These are phyloP conservation scores for Ectropis grisescens DNA, from an alignment of 1,140 invertebrate species.

Conservation along the genomic window DNA sequence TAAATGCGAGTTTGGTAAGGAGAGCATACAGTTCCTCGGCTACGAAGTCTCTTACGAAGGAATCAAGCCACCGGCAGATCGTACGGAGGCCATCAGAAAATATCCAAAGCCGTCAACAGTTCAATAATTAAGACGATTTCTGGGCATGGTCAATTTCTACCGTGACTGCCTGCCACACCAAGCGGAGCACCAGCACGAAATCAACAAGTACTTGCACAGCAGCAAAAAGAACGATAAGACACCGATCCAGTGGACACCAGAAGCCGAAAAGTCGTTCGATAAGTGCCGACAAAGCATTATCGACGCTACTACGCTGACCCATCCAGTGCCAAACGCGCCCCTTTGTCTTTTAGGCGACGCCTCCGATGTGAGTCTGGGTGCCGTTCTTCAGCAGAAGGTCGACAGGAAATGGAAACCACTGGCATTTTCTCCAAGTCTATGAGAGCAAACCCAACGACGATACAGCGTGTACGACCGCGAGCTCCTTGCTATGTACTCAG, in stretches of 20 bases:
- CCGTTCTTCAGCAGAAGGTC: slow-evolving; percentile 8
- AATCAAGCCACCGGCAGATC: not conserved
- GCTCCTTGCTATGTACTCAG: slow-evolving; percentile 9
- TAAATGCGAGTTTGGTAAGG: slow-evolving; percentile 1
- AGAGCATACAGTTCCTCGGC: not conserved
- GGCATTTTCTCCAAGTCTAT: slow-evolving; percentile 9
- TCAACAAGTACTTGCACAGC: not conserved
- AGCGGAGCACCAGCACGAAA: no score
- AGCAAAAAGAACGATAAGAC: not conserved
- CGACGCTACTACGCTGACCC: no score
- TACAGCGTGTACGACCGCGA: slow-evolving; percentile 10
- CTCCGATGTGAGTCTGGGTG: slow-evolving; percentile 6
- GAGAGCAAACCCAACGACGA: slow-evolving; percentile 1
- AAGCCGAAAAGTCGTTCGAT: no score
- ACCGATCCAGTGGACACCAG: not conserved
- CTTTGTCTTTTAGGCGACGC: slow-evolving; percentile 1
- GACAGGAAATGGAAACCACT: slow-evolving; percentile 4
- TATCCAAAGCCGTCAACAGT: no score
- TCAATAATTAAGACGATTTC: not conserved
- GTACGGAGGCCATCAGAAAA: not conserved
- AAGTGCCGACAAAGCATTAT: not conserved
- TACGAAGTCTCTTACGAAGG: slow-evolving; percentile 1
- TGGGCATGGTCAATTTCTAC: no score
- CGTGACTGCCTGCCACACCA: no score
- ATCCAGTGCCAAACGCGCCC: no score